Percentiles rank a stretch among this genome's conserved stretches.
These are phyloP conservation scores for Noctua comes DNA, from an alignment of 2,888 invertebrate species.

Conservation along the genomic window DNA sequence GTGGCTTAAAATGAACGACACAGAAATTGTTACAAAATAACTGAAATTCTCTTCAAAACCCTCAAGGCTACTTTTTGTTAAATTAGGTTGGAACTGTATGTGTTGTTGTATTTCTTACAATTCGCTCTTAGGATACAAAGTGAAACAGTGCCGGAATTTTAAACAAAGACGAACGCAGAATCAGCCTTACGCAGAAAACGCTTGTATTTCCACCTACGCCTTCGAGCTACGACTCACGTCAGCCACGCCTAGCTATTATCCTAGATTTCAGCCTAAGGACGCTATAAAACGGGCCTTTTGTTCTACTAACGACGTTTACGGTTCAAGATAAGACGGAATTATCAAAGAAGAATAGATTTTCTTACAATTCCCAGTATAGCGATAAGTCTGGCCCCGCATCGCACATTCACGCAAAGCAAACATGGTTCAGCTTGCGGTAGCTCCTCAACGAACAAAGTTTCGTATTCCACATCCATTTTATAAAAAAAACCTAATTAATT, in stretches of 20 bases:
- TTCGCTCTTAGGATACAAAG: slow-evolving; percentile 11
- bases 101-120: slow-evolving; percentile 16
- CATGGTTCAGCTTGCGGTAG: slow-evolving; percentile 33
- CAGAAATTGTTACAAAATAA: slow-evolving; percentile 29
- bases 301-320: slow-evolving; percentile 53
- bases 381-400: slow-evolving; percentile 63
- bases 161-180: slow-evolving; percentile 18
- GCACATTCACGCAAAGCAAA: slow-evolving; percentile 52
- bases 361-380: slow-evolving; percentile 67
- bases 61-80: slow-evolving; percentile 19
- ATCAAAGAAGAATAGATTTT: slow-evolving; percentile 46
- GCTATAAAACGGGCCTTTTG: slow-evolving; percentile 58
- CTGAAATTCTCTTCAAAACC: slow-evolving; percentile 24
- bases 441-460: slow-evolving; percentile 45
- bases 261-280: slow-evolving; percentile 52
- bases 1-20: neutral
- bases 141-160: neutral
- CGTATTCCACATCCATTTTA: slow-evolving; percentile 58
- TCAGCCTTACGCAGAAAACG: slow-evolving; percentile 19
- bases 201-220: slow-evolving; percentile 23
- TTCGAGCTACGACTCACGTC: slow-evolving; percentile 19
- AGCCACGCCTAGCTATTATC: slow-evolving; percentile 39
- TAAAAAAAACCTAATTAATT: slow-evolving; percentile 40
- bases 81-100: slow-evolving; percentile 16
- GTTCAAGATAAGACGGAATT: slow-evolving; percentile 56